phyloP scores from a whole-genome alignment of 2,888 invertebrate genomes.

The Mongoloraphidia duomilia region DNA sequence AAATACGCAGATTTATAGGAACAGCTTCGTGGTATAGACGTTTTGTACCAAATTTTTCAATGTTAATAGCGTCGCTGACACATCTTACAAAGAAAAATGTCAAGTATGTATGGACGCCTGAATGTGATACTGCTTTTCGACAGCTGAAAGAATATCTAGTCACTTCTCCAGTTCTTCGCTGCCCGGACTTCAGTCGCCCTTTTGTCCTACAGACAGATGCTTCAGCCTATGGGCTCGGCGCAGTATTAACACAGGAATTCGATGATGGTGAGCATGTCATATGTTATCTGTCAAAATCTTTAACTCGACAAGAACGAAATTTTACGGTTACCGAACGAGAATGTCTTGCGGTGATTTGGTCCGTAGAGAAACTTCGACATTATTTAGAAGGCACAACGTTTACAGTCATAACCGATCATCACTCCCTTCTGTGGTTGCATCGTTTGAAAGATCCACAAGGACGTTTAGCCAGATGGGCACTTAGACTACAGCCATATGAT shows the following conservation, averaged over 20 bases:
- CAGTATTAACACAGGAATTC: conserved; percentile 10
- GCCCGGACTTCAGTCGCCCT: conserved; percentile 12
- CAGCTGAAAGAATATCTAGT: conserved; percentile 5
- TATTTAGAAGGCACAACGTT: conserved; percentile 17
- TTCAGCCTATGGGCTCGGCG: conserved; percentile 6
- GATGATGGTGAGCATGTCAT: conserved; percentile 11
- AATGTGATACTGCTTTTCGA: conserved; percentile 4
- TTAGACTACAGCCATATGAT: conserved; percentile 12
- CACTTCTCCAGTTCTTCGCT: conserved; percentile 10
- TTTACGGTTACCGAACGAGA: conserved; percentile 10
- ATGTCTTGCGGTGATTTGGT: conserved; percentile 16
- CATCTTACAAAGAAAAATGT: conserved; percentile 8
- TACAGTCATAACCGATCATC: conserved; percentile 16
- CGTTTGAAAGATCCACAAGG: conserved; percentile 14
- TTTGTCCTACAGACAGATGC: conserved; percentile 9
- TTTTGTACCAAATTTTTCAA: conserved; percentile 13
- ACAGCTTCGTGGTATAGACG: conserved; percentile 14
- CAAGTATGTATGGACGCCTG: conserved; percentile 2
- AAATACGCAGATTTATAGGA: conserved; percentile 12
- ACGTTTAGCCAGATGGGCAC: conserved; percentile 11
- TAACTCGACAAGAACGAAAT: neutral
- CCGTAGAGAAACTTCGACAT: conserved; percentile 13
- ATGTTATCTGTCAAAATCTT: conserved; percentile 10
- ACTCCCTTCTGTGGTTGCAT: conserved; percentile 15
- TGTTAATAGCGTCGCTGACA: conserved; percentile 8